Evolutionary conservation across 2,113 vertebrate genomes (phyloP).

Genomic region (Lophura nycthemera): DNA sequence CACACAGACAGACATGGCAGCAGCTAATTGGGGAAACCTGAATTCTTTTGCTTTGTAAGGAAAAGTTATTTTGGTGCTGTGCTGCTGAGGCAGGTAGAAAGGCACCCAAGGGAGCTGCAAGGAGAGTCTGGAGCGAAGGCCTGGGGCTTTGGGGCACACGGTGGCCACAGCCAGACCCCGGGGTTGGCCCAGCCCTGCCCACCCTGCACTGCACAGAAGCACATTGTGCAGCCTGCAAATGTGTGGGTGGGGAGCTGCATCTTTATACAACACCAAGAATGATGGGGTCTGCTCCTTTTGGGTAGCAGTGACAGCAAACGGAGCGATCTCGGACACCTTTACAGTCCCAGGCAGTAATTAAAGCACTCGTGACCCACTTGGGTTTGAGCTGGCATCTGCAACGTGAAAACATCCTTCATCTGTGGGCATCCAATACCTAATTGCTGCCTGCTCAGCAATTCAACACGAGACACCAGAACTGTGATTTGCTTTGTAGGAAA

Average conservation of each 20-base stretch:
- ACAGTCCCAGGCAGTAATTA: slow-evolving; percentile 38
- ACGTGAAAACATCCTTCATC: neutral
- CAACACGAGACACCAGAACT: neutral
- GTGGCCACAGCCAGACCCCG: fast-evolving
- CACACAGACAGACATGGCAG: neutral
- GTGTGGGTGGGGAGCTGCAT: neutral
- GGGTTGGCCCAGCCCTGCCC: neutral
- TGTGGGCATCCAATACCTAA: neutral
- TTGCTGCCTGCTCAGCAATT: neutral
- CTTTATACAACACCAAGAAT: fast-evolving
- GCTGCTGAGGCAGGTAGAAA: fast-evolving
- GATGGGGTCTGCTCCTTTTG: fast-evolving
- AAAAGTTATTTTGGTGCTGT: fast-evolving
- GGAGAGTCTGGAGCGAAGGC: neutral
- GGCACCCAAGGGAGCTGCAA: neutral
- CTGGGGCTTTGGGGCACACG: fast-evolving
- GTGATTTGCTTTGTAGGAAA: neutral
- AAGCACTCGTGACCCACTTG: slow-evolving; percentile 57
- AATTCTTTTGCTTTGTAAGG: neutral
- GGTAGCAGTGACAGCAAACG: fast-evolving
- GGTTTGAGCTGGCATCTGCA: slow-evolving; percentile 23
- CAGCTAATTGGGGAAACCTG: neutral
- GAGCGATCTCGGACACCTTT: neutral
- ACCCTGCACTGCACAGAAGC: neutral
- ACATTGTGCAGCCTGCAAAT: neutral